phyloP scores from a whole-genome alignment of 2,888 invertebrate species.

The Nasonovia ribisnigri region DNA sequence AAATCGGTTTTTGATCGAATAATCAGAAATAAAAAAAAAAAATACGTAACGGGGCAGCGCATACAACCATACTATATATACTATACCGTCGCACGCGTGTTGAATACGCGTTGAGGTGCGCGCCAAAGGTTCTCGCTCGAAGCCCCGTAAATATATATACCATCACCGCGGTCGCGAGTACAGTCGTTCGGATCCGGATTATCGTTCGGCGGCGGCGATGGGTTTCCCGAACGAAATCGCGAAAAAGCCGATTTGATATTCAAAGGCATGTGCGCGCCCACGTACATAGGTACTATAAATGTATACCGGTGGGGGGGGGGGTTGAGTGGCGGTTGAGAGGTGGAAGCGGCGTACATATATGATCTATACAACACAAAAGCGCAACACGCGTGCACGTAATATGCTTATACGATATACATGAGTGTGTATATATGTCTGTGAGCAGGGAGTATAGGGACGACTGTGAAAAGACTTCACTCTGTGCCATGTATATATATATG shows the following conservation, averaged over 20 bases:
- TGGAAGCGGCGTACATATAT: not conserved
- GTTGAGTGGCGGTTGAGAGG: not conserved
- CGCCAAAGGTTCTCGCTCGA: not conserved
- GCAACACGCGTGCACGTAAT: conserved; percentile 23
- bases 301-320: not conserved
- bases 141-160: not conserved
- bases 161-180: not conserved
- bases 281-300: not conserved
- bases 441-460: not conserved
- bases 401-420: conserved; percentile 5
- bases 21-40: not conserved
- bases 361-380: not conserved
- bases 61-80: not conserved
- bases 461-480: not conserved
- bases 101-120: not conserved
- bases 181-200: conserved; percentile 10
- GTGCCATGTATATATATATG: not conserved
- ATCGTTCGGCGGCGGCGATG: not conserved
- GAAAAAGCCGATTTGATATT: conserved; percentile 40
- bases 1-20: conserved; percentile 53
- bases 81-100: not conserved
- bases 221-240: conserved; percentile 9
- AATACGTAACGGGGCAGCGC: not conserved
- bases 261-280: conserved; percentile 1
- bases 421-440: not conserved